A percentile compares a stretch with the other conserved stretches of the same genome.
These are phyloP conservation scores for Philaethria dido DNA, from an alignment of 2,888 invertebrate species.

Conservation along the genomic window DNA sequence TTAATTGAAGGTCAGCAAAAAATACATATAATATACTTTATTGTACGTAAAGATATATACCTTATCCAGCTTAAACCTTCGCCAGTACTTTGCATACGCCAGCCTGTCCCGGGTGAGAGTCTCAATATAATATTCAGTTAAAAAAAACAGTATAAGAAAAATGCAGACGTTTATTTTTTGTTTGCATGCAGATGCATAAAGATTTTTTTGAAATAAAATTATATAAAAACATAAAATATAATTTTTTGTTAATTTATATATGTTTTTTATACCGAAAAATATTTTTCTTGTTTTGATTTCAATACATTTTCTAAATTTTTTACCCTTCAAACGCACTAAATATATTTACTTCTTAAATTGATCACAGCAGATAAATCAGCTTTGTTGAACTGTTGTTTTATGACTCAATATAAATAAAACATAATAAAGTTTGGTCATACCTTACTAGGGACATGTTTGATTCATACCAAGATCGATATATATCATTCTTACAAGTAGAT, in stretches of 20 bases:
- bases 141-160: background rate
- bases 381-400: constrained; percentile 51
- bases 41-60: no score
- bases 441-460: constrained; percentile 3
- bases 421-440: constrained; percentile 26
- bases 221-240: constrained; percentile 5
- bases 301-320: constrained; percentile 6
- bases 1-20: background rate
- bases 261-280: constrained; percentile 15
- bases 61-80: background rate
- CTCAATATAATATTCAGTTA: background rate
- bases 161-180: background rate
- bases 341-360: constrained; percentile 37
- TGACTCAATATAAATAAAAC: constrained; percentile 10
- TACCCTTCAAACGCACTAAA: constrained; percentile 14
- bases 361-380: constrained; percentile 56
- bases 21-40: background rate
- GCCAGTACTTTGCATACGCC: constrained; percentile 8
- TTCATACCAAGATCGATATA: constrained; percentile 1
- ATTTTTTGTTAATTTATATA: background rate
- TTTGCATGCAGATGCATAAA: background rate
- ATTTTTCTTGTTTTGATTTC: constrained; percentile 7
- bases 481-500: constrained; percentile 3
- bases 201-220: background rate
- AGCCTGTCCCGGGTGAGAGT: background rate